phyloP scores from a whole-genome alignment of 2,888 invertebrate genomes.

The Himalopsyche japonica region DNA sequence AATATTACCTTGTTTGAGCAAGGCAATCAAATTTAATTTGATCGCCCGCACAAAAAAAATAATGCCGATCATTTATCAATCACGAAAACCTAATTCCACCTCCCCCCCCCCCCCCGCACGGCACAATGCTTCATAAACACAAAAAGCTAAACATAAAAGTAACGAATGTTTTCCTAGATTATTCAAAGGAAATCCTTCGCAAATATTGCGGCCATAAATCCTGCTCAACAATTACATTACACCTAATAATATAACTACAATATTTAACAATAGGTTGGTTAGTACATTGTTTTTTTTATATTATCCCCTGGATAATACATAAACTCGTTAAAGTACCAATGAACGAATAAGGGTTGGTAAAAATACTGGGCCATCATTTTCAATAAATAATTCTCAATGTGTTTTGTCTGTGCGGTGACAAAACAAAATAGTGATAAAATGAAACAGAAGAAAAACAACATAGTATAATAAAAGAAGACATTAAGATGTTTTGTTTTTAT shows the following conservation, averaged over 20 bases:
- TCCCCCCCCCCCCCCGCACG: not conserved
- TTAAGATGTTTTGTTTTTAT: no score
- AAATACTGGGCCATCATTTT: not conserved
- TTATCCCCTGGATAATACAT: not conserved
- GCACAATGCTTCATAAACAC: not conserved
- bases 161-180: not conserved
- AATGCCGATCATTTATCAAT: not conserved
- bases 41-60: not conserved
- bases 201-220: not conserved
- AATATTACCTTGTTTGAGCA: not conserved
- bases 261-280: not conserved
- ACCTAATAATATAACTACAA: not conserved
- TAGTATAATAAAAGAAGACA: no score
- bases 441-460: no score
- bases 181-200: not conserved
- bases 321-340: not conserved
- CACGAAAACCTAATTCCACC: not conserved
- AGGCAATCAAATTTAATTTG: not conserved
- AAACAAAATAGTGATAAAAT: no score
- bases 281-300: not conserved
- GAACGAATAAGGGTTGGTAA: not conserved
- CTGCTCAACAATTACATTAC: not conserved
- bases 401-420: no score
- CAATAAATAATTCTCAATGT: no score
- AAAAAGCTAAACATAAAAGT: not conserved